Evolutionary conservation across 1,140 invertebrate species (phyloP).

Genomic region (Drosophila paulistorum): DNA sequence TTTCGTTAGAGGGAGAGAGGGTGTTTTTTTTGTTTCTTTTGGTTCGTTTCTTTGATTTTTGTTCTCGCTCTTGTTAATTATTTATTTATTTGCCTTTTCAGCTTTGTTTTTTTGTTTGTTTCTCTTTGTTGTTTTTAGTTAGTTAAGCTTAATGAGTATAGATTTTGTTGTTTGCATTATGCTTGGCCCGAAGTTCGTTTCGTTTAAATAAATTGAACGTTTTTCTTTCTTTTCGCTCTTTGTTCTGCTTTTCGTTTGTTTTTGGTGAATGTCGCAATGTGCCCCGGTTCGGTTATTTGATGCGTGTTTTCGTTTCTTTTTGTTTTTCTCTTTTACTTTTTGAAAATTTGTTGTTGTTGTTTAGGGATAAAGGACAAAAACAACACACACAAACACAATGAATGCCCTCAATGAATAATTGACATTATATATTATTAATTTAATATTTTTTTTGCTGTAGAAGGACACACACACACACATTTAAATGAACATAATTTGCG

Average conservation of each 20-base stretch:
- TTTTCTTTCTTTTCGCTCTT: constrained; percentile 56
- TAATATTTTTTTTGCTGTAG: background rate
- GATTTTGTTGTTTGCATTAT: constrained; percentile 37
- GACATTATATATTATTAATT: constrained; percentile 57
- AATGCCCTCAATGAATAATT: constrained; percentile 79
- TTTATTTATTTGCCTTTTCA: constrained; percentile 24
- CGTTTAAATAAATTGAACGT: constrained; percentile 24
- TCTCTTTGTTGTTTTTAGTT: constrained; percentile 33
- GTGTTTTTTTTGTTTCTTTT: constrained; percentile 6
- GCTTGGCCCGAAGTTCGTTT: constrained; percentile 33
- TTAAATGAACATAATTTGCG: constrained; percentile 82
- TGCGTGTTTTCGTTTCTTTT: constrained; percentile 33
- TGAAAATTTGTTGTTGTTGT: constrained; percentile 31
- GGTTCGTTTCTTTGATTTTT: constrained; percentile 15
- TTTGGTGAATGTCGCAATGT: constrained; percentile 83
- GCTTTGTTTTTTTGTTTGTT: background rate
- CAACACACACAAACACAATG: constrained; percentile 53
- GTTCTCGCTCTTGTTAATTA: background rate
- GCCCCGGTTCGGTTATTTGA: constrained; percentile 59
- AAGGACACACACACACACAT: constrained; percentile 73
- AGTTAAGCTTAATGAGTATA: constrained; percentile 57
- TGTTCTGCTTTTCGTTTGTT: constrained; percentile 28
- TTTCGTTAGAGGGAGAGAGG: constrained; percentile 12
- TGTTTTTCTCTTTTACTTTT: background rate
- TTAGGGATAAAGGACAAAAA: constrained; percentile 58